These are phyloP conservation scores for Tortricodes alternella DNA, from an alignment of 2,888 invertebrate species.

Conservation along the genomic window DNA sequence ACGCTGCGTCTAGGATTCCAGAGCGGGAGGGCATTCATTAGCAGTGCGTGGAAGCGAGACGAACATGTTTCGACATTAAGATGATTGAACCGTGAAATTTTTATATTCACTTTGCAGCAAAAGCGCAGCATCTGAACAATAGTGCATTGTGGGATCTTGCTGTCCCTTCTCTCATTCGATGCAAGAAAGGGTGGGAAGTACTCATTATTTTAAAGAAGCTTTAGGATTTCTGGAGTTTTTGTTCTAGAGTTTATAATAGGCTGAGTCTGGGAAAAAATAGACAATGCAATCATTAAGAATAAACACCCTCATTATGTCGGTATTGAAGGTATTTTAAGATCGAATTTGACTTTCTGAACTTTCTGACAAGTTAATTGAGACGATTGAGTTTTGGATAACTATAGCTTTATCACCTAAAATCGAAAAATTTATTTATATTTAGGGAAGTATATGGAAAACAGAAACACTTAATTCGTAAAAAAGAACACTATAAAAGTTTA, in stretches of 20 bases:
- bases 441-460: too few species aligned
- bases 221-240: constrained; percentile 2
- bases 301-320: constrained; percentile 12
- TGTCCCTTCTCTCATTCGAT: not conserved
- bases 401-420: not conserved
- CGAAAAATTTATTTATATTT: too few species aligned
- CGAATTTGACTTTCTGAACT: constrained; percentile 2
- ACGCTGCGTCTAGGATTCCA: constrained; percentile 75
- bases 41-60: constrained; percentile 47
- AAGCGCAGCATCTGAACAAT: constrained; percentile 69
- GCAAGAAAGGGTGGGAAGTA: not conserved
- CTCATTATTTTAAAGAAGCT: constrained; percentile 20
- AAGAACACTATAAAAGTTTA: too few species aligned
- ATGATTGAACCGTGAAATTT: constrained; percentile 78
- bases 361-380: not conserved
- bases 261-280: constrained; percentile 15
- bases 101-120: constrained; percentile 74
- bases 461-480: too few species aligned
- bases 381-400: not conserved
- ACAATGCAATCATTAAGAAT: constrained; percentile 24
- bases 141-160: constrained; percentile 36
- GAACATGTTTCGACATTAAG: constrained; percentile 59
- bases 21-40: constrained; percentile 50
- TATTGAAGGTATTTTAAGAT: not conserved
- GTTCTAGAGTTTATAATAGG: not conserved